Base-by-base conservation (phyloP, 2,888 invertebrate genomes). In the Nemurella pictetii region DNA sequence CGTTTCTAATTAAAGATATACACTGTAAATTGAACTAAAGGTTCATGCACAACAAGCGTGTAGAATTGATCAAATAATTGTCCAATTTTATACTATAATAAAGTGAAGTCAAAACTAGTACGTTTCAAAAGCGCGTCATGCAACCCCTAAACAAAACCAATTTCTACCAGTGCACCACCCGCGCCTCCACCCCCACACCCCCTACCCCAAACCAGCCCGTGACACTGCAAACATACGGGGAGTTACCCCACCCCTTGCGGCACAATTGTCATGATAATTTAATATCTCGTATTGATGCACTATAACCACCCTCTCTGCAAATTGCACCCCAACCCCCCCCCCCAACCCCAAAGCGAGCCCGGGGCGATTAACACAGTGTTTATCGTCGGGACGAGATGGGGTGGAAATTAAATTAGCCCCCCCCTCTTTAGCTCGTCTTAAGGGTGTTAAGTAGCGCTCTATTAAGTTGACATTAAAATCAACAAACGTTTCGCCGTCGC, bases 181-280 rank as follows among this genome's bases (percentile, higher is more conserved):
- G 27, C 77, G 15, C 25, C 74, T 20, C 7, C 5, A 5, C 74
- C 74, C 7, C 15, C 20, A 7, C 75, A 26, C 29, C 75, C 75
- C 75, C 75, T 75, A n/a, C 27, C 75, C 27, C 5, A 75, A 29
- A 29, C 78, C 29, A 29, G 28, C 29, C 55, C 78, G 78, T 78
- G 78, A 78, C 30, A 29, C 29, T 29, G 78, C 78, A 78, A 78
- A 9, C 78, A 78, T 30, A 78, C 30, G 78, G 78, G 30, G 78
- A 30, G 78, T 78, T 78, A 78, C 78, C 78, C 78, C n/a, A 30
- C 28, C 30, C 30, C 27, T n/a, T n/a, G n/a, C 78, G 15, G 20
- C 29, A 30, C 86, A 75, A 86, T 86, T 86, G 86, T 86, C 85
- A 86, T 86, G 86, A 86, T 86, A 86, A 86, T 86, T 86, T 86